Percentiles rank a stretch among this genome's conserved stretches.
These are phyloP conservation scores for Portevinia maculata DNA, from an alignment of 2,888 invertebrate species.

Conservation along the genomic window DNA sequence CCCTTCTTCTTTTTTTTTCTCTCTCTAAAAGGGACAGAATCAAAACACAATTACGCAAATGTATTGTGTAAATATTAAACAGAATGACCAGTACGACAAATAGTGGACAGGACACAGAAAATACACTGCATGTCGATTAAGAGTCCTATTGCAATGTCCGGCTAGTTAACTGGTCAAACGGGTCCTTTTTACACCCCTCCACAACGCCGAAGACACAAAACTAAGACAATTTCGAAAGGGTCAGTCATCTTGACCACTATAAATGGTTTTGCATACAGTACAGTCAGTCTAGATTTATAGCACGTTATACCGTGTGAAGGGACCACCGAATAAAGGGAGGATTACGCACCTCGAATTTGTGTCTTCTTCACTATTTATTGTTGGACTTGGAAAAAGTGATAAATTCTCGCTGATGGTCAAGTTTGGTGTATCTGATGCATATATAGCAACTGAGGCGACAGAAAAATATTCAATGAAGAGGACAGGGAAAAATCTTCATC, in stretches of 20 bases:
- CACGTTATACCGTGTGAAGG: slow-evolving; percentile 66
- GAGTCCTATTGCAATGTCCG: slow-evolving; percentile 52
- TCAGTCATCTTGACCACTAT: slow-evolving; percentile 52
- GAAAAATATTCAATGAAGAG: slow-evolving; percentile 51
- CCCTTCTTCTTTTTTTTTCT: slow-evolving; percentile 45
- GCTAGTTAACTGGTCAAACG: slow-evolving; percentile 58
- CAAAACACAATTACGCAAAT: slow-evolving; percentile 81
- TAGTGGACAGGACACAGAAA: slow-evolving; percentile 56
- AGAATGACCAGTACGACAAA: slow-evolving; percentile 74
- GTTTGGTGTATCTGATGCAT: slow-evolving; percentile 46
- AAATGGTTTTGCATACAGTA: slow-evolving; percentile 63
- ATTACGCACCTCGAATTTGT: slow-evolving; percentile 72
- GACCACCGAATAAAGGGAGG: slow-evolving; percentile 68
- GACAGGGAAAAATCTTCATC: slow-evolving; percentile 53
- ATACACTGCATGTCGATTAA: slow-evolving; percentile 55
- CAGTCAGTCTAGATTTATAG: slow-evolving; percentile 60
- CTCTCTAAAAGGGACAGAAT: slow-evolving; percentile 65
- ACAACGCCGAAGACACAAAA: slow-evolving; percentile 14
- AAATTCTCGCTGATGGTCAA: slow-evolving; percentile 62
- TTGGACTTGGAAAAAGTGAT: slow-evolving; percentile 67
- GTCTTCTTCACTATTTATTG: slow-evolving; percentile 61
- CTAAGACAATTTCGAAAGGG: slow-evolving; percentile 37
- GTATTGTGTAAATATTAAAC: slow-evolving; percentile 80
- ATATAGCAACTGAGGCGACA: slow-evolving; percentile 67
- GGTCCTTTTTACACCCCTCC: slow-evolving; percentile 19